These are phyloP conservation scores for Cyaniris semiargus DNA, from an alignment of 2,888 invertebrate species.

Conservation along the genomic window DNA sequence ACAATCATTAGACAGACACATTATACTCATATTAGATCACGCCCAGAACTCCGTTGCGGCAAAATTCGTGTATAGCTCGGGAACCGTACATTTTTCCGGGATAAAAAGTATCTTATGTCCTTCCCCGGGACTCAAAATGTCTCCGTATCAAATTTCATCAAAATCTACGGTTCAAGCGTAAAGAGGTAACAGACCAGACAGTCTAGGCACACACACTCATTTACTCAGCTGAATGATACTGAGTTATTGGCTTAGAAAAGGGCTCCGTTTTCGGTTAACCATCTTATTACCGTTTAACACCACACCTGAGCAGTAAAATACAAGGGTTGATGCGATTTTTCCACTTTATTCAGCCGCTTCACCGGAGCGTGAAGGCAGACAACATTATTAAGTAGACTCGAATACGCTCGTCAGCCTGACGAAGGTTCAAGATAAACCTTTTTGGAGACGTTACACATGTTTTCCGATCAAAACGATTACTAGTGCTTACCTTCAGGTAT, in stretches of 20 bases:
- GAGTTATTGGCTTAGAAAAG: not conserved
- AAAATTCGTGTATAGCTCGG: no score
- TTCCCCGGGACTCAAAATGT: no score
- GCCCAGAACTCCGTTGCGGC: no score
- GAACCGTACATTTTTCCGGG: no score
- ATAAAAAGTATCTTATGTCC: no score
- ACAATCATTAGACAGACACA: no score
- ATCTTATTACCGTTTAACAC: not conserved
- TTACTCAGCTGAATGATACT: not conserved
- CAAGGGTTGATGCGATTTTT: slow-evolving; percentile 17
- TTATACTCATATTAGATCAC: no score
- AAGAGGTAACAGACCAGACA: no score
- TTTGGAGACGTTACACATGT: not conserved
- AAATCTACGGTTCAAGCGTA: no score
- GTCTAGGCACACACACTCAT: no score
- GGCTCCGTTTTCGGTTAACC: not conserved
- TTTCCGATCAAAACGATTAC: not conserved
- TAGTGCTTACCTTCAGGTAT: no score
- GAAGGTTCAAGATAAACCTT: not conserved
- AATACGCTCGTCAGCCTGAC: not conserved
- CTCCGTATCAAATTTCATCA: no score
- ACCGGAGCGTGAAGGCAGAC: not conserved
- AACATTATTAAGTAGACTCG: not conserved
- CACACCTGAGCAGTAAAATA: not conserved
- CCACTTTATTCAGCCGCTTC: not conserved